A percentile compares a stretch with the other conserved stretches of the same genome.
Evolutionary conservation across 2,888 invertebrate species (phyloP).

Genomic region (Papilio gigon): DNA sequence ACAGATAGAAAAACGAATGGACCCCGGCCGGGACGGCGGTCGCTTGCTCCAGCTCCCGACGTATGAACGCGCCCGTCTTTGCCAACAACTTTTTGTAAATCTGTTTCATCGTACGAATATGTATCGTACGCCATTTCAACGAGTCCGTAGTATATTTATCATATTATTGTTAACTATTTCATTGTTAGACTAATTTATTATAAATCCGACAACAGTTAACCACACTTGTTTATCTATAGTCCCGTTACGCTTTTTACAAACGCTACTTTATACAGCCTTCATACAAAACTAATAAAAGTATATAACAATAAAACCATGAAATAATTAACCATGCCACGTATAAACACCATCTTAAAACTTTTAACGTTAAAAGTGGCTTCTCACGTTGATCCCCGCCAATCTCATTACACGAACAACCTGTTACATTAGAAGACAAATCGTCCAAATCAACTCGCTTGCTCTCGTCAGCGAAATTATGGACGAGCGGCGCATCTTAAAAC

Average conservation of each 20-base stretch:
- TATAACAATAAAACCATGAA: neutral
- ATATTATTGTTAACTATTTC: too few species aligned
- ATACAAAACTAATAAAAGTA: too few species aligned
- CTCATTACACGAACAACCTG: constrained; percentile 51
- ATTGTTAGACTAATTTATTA: too few species aligned
- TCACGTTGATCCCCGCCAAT: constrained; percentile 29
- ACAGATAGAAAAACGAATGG: constrained; percentile 65
- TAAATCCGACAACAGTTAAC: too few species aligned
- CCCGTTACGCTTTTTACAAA: too few species aligned
- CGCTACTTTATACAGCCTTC: too few species aligned
- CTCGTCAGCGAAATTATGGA: constrained; percentile 48
- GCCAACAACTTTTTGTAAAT: constrained; percentile 35
- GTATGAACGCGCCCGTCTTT: constrained; percentile 31
- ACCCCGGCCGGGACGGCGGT: constrained; percentile 44
- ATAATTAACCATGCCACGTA: neutral
- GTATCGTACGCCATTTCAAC: constrained; percentile 2
- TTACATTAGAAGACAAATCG: constrained; percentile 52
- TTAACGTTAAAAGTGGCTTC: constrained; percentile 23
- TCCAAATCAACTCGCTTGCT: constrained; percentile 48
- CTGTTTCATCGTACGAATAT: constrained; percentile 18
- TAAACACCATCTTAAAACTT: neutral
- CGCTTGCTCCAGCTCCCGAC: constrained; percentile 34
- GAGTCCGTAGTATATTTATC: too few species aligned
- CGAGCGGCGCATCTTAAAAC: constrained; percentile 47
- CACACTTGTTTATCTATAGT: too few species aligned